phyloP scores from a whole-genome alignment of 2,113 vertebrate genomes.

The Polypterus bichir region DNA sequence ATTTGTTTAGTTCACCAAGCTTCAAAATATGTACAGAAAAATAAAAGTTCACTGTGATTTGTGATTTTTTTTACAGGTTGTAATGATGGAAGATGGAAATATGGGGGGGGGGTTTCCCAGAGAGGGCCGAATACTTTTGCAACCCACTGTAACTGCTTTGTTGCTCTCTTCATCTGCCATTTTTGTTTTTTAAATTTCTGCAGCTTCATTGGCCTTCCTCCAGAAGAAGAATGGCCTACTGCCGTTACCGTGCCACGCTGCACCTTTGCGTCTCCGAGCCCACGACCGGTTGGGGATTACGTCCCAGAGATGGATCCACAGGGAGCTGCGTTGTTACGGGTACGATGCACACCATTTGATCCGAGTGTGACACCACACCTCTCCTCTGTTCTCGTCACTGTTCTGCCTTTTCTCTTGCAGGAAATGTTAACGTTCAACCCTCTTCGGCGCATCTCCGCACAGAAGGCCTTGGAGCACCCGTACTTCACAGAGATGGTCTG shows the following conservation, averaged over 20 bases:
- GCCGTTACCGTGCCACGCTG: conserved; percentile 61
- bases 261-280: conserved; percentile 52
- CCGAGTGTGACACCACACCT: not conserved
- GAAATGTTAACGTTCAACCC: conserved; percentile 77
- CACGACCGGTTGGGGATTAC: conserved; percentile 55
- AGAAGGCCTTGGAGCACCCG: conserved; percentile 54
- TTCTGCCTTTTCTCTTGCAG: conserved; percentile 35
- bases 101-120: too few relatives aligned
- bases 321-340: conserved; percentile 64
- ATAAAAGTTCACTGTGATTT: too few relatives aligned
- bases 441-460: conserved; percentile 63
- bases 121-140: too few relatives aligned
- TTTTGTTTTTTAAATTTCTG: not conserved
- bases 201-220: conserved; percentile 62
- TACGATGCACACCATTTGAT: conserved; percentile 25
- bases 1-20: too few relatives aligned
- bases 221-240: conserved; percentile 61
- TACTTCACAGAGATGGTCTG: conserved; percentile 40
- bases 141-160: too few relatives aligned
- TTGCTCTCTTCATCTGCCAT: not conserved
- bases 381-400: not conserved
- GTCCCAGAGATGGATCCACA: conserved; percentile 65
- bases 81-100: too few relatives aligned
- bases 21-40: too few relatives aligned
- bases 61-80: too few relatives aligned